Percentiles rank a stretch among this genome's conserved stretches.
These are phyloP conservation scores for Cotesia congregata DNA, from an alignment of 2,888 invertebrate genomes.

Conservation along the genomic window DNA sequence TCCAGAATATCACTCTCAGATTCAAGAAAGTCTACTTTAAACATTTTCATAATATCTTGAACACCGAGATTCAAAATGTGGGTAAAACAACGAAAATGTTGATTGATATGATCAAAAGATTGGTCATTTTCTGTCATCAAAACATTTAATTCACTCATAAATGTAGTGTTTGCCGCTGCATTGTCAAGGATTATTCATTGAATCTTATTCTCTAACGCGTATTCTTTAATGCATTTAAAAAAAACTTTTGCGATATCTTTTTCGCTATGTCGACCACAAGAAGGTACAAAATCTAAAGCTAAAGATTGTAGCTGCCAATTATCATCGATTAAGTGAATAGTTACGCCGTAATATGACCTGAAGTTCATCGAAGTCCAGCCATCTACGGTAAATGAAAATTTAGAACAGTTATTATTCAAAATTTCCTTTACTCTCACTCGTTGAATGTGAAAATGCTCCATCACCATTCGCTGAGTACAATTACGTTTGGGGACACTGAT, in stretches of 20 bases:
- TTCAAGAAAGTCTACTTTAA: not conserved
- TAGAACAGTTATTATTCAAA: not conserved
- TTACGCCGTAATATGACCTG: not conserved
- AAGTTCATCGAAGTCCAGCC: not conserved
- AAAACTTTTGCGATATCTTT: conserved; percentile 41
- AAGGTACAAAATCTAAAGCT: conserved; percentile 46
- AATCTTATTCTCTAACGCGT: conserved; percentile 30
- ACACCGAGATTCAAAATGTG: conserved; percentile 32
- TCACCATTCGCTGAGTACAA: not conserved
- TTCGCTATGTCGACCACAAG: conserved; percentile 40
- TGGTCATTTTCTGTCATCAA: conserved; percentile 3
- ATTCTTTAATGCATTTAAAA: conserved; percentile 18
- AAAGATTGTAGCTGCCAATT: conserved; percentile 41
- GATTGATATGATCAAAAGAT: conserved; percentile 26
- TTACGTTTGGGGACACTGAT: not conserved
- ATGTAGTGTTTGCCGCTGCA: conserved; percentile 38
- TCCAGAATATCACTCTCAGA: conserved; percentile 7
- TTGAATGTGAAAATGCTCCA: not conserved
- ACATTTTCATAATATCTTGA: conserved; percentile 17
- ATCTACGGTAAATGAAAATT: conserved; percentile 1
- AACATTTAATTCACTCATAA: conserved; percentile 34
- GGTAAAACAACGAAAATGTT: conserved; percentile 36
- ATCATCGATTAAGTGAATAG: not conserved
- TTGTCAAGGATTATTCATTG: conserved; percentile 44
- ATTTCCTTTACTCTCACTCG: too few species aligned